A percentile compares a stretch with the other conserved stretches of the same genome.
Evolutionary conservation across 64 coral and sea anemone species (phyloP).

Genomic region (Cladopsammia gracilis): DNA sequence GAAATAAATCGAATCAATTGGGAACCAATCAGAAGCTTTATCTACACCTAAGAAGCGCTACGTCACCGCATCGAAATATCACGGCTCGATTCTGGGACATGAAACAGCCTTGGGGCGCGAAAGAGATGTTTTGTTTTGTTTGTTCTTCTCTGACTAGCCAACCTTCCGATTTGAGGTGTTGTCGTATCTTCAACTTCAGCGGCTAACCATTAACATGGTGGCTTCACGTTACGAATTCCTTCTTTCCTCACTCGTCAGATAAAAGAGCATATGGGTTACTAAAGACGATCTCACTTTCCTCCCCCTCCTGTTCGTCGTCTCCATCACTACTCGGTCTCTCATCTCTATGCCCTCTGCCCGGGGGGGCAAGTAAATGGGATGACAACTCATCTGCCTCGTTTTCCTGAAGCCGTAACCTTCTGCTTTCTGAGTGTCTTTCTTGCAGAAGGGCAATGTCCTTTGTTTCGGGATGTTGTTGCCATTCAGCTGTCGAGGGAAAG

Average conservation of each 20-base stretch:
- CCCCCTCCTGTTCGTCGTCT: conserved; percentile 38
- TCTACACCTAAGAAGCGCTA: too few species aligned
- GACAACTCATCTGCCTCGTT: conserved; percentile 18
- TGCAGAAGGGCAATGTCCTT: conserved; percentile 37
- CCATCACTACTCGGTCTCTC: conserved; percentile 51
- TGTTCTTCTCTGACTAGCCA: not conserved
- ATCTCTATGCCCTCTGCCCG: not conserved
- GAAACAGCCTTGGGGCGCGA: too few species aligned
- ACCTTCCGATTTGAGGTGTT: not conserved
- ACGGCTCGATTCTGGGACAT: too few species aligned
- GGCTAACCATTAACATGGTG: too few species aligned
- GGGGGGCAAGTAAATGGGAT: conserved; percentile 8
- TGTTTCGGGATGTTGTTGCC: conserved; percentile 64
- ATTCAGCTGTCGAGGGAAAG: conserved; percentile 32
- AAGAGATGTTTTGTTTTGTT: too few species aligned
- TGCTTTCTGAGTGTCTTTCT: conserved; percentile 55
- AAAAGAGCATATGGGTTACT: conserved; percentile 74
- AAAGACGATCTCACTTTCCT: conserved; percentile 51
- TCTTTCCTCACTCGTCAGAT: conserved; percentile 52
- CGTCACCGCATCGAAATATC: too few species aligned
- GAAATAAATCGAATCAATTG: too few species aligned
- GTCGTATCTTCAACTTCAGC: not conserved
- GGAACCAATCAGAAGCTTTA: too few species aligned
- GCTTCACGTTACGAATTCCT: not conserved
- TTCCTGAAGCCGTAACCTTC: conserved; percentile 7